Evolutionary conservation across 1,140 invertebrate genomes (phyloP).

Genomic region (Apocrypta bakeri): DNA sequence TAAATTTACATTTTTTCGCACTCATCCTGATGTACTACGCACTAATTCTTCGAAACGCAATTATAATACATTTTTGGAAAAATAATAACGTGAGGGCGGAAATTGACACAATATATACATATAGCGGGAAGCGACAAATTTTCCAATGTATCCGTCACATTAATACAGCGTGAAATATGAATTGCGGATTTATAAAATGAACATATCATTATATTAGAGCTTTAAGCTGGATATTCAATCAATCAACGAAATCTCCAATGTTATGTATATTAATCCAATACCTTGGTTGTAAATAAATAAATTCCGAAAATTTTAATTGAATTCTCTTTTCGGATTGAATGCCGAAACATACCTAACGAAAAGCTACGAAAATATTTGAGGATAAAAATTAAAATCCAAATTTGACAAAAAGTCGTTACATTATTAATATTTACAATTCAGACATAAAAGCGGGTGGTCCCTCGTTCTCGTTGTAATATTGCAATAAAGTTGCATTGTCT

Average conservation of each 20-base stretch:
- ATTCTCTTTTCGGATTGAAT: too few species aligned
- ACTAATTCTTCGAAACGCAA: slow-evolving; percentile 47
- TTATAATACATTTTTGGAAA: slow-evolving; percentile 42
- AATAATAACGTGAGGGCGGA: slow-evolving; percentile 34
- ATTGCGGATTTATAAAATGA: neutral
- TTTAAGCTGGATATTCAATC: neutral
- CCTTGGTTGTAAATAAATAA: too few species aligned
- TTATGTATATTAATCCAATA: too few species aligned
- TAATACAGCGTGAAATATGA: neutral
- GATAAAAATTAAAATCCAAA: too few species aligned
- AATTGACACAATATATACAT: slow-evolving; percentile 43
- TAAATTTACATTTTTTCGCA: slow-evolving; percentile 42
- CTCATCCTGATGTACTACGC: neutral
- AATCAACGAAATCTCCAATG: too few species aligned
- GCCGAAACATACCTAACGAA: too few species aligned
- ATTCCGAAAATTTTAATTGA: too few species aligned
- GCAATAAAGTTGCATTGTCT: neutral
- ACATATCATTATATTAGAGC: neutral
- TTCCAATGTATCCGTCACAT: neutral
- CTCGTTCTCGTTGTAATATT: neutral
- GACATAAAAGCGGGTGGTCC: neutral
- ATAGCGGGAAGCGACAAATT: neutral
- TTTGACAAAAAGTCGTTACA: too few species aligned
- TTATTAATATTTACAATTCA: too few species aligned
- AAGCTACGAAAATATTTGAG: too few species aligned